Evolutionary conservation across 2,113 vertebrate species (phyloP).

Genomic region (Tachysurus fulvidraco): DNA sequence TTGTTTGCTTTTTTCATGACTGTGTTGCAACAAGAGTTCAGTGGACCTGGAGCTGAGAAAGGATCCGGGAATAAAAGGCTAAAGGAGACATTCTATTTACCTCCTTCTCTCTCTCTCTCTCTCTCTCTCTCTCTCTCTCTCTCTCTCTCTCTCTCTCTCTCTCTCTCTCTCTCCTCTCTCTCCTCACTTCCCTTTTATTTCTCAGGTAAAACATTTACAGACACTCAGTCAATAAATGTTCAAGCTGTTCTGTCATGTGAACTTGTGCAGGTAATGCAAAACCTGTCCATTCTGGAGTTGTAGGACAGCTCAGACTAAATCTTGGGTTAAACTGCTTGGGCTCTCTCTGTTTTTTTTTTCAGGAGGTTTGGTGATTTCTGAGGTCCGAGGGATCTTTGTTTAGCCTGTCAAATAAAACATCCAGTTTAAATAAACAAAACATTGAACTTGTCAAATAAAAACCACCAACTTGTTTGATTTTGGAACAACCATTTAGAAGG

Average conservation of each 20-base stretch:
- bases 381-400: conserved; percentile 14
- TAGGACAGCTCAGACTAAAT: conserved; percentile 1
- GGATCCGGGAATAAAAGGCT: conserved; percentile 41
- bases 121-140: conserved; percentile 3
- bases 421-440: conserved; percentile 27
- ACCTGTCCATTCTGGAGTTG: conserved; percentile 29
- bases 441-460: conserved; percentile 35
- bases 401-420: conserved; percentile 29
- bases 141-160: conserved; percentile 31
- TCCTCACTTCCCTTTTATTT: conserved; percentile 48
- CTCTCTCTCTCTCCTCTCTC: conserved; percentile 31
- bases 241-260: conserved; percentile 47
- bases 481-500: not conserved
- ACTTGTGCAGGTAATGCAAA: conserved; percentile 53
- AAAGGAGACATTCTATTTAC: conserved; percentile 41
- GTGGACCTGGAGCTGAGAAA: conserved; percentile 44
- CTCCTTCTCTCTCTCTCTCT: conserved; percentile 22
- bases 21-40: conserved; percentile 51
- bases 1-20: conserved; percentile 28
- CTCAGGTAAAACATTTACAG: conserved; percentile 55
- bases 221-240: conserved; percentile 55
- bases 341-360: conserved; percentile 6
- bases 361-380: conserved; percentile 5
- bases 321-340: not conserved
- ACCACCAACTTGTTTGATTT: conserved; percentile 32